Conservation (phyloP, 2,797 vertebrate genomes). For the Onychomys arenicola region DNA sequence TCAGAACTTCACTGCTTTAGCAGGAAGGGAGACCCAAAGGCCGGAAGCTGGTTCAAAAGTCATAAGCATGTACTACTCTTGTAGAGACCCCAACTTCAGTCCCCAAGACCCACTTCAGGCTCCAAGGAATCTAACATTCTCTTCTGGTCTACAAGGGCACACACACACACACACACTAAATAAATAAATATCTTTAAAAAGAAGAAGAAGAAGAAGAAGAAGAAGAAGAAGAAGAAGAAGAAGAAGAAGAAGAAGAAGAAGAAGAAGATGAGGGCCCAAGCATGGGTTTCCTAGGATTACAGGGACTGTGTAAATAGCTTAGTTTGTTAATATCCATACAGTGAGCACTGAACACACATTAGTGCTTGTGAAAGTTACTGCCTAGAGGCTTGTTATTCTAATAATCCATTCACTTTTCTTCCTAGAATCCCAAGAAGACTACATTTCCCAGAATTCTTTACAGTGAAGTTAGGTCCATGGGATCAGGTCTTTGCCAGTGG, state of each 20-base stretch:
- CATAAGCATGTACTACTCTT: background rate
- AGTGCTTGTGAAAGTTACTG: background rate
- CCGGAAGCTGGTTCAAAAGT: background rate
- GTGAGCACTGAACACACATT: background rate
- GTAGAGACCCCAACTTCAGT: background rate
- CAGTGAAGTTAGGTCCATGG: background rate
- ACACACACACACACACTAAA: background rate
- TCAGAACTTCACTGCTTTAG: background rate
- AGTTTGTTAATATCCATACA: background rate
- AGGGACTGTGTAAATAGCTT: background rate
- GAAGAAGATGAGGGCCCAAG: background rate
- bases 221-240: background rate
- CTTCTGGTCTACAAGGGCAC: background rate
- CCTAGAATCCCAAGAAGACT: background rate
- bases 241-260: background rate
- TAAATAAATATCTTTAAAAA: background rate
- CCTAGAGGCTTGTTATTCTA: background rate
- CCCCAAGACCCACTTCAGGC: background rate
- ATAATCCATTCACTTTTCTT: background rate
- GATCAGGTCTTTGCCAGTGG: background rate
- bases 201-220: background rate
- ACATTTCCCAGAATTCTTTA: constrained; percentile 30
- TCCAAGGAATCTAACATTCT: background rate
- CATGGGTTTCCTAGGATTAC: background rate
- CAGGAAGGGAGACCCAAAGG: background rate